Base-by-base conservation (phyloP, 2,113 vertebrate genomes). In the Lethenteron reissneri region DNA sequence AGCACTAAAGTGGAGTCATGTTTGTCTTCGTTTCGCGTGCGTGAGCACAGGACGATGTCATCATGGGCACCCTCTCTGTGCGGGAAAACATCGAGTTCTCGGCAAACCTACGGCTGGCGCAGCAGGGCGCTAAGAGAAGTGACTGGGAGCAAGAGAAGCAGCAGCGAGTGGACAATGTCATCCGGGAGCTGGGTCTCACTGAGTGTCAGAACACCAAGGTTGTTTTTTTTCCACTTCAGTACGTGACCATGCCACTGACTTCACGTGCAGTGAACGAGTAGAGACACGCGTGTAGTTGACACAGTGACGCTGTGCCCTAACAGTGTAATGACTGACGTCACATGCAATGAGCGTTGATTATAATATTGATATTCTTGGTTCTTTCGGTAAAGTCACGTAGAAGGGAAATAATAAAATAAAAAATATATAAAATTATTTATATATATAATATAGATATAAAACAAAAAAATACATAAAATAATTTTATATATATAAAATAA, bases 31-130 rank as follows among this genome's bases (percentile, higher is more conserved):
- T 69, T 69, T n/a, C 11, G 12, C 2, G 19, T 13, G 10, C 21
- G 17, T 59, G 6, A 72, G 56, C 15, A 12, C 58, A 85, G 84
- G 84, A 86, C 57, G 82, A 86, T 71, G 77, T 86, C 70, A 62
- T 86, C 70, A 85, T 84, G 81, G 84, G 83, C 9, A 85, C 84
- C 2, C 76, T 86, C 73, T 78, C 72, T 11, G 80, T 86, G 69
- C 78, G 76, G 59, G 84, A 86, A 74, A 86, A 85, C 76, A 81
- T 86, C 9, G 74, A 80, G 77, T 85, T 86, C 78, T 85, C 83
- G 56, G 84, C 78, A 17, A 84, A 81, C 74, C 77, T 85, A 68
- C 81, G 84, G 12, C 81, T 86, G 56, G 57, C 76, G 21, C 80
- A 72, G 0, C 13, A 73, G 9, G 64, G 70, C 41, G 41, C 5